Evolutionary conservation across 2,888 invertebrate genomes (phyloP).

Genomic region (Diaprepes abbreviatus): DNA sequence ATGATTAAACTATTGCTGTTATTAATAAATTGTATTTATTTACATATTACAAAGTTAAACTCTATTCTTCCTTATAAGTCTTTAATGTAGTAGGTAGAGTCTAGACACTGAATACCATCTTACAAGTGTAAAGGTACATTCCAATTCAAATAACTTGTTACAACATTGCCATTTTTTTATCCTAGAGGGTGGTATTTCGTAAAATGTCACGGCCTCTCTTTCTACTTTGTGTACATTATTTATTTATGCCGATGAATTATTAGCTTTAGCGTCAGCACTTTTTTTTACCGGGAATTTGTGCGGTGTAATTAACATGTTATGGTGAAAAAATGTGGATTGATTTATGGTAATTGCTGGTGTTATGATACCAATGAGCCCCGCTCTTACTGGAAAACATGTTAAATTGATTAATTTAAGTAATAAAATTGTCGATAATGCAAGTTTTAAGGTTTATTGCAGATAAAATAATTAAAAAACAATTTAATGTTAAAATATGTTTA

Average conservation of each 20-base stretch:
- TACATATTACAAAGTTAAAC: constrained; percentile 6
- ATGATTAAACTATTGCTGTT: too few species aligned
- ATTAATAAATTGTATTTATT: neutral
- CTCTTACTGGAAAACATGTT: too few species aligned
- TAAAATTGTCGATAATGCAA: too few species aligned
- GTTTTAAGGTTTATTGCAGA: too few species aligned
- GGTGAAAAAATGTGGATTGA: neutral
- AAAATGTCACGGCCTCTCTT: constrained; percentile 19
- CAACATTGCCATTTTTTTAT: constrained; percentile 15
- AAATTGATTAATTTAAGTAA: too few species aligned
- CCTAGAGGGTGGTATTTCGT: constrained; percentile 13
- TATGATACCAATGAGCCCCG: neutral
- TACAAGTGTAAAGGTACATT: constrained; percentile 19
- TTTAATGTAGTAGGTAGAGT: constrained; percentile 22
- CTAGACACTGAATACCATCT: constrained; percentile 20
- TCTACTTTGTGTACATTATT: neutral
- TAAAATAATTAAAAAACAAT: too few species aligned
- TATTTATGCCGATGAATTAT: constrained; percentile 18
- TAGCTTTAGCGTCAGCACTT: constrained; percentile 13
- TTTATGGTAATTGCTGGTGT: constrained; percentile 1
- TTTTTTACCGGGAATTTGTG: constrained; percentile 1
- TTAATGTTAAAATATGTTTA: too few species aligned
- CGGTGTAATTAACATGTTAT: constrained; percentile 4
- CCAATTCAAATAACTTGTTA: constrained; percentile 20
- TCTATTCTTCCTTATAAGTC: constrained; percentile 4